phyloP scores from a whole-genome alignment of 2,797 vertebrate species.

The Carduelis carduelis region DNA sequence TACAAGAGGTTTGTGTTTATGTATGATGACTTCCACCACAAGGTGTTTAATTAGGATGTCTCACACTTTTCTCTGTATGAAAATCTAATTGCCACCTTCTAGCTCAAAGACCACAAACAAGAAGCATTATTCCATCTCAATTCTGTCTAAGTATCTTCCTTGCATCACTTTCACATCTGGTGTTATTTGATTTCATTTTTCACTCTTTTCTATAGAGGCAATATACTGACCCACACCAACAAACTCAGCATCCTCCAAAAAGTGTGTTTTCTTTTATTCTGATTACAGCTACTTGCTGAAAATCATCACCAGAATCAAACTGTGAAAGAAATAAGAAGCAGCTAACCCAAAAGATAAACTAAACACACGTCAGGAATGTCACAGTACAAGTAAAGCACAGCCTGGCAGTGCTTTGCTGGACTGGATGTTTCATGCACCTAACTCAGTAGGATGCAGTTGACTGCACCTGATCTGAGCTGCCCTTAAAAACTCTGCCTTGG shows the following conservation, averaged over 20 bases:
- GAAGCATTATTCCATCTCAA: conserved; percentile 50
- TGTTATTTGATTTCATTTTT: neutral
- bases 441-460: neutral
- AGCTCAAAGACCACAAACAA: conserved; percentile 67
- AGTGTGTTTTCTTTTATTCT: neutral
- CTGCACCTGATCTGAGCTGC: neutral
- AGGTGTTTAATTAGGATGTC: conserved; percentile 84
- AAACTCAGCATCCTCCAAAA: neutral
- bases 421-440: neutral
- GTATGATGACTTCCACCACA: conserved; percentile 56
- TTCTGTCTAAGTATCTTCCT: conserved; percentile 14
- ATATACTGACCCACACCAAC: neutral
- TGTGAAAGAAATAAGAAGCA: neutral
- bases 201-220: neutral
- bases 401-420: neutral
- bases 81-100: conserved; percentile 76
- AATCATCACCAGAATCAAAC: neutral
- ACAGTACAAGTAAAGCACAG: neutral
- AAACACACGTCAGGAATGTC: neutral
- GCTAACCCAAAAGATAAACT: neutral
- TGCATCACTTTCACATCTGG: neutral
- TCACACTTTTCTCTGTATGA: conserved; percentile 66
- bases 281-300: neutral
- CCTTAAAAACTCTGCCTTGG: neutral
- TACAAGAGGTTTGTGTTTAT: conserved; percentile 39